Base-by-base conservation (phyloP, 1,140 invertebrate species). In the Danaus plexippus region DNA sequence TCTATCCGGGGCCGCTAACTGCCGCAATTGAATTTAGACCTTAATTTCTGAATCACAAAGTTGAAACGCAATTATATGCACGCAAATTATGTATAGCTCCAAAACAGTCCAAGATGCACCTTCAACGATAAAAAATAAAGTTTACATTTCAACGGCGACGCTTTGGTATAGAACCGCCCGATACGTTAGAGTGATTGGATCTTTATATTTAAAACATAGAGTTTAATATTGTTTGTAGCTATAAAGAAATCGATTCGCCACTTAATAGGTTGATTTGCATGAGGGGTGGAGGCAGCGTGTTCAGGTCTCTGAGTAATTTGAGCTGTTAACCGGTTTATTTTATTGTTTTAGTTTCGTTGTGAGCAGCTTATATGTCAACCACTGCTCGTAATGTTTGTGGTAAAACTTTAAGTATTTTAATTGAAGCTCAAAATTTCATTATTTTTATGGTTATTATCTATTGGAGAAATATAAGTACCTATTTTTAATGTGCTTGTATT, bases 251-350 rank as follows among this genome's bases (percentile, higher is more conserved):
- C 64, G 60, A 63, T 61, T 58, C 50, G 12, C 40, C 43, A 43
- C 59, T 56, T 73, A 70, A 75, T 72, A 66, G 62, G 55, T 64
- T 67, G 54, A 70, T 72, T 70, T 68, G 59, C 63, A 70, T 72
- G 11, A 48, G 22, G 52, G 54, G 62, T 41, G 57, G 54, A 51
- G 61, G 61, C 32, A 15, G 45, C 47, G 47, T 41, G 55, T 32
- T 51, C 22, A 57, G 40, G 43, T 43, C 48, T 42, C n/a, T 50
- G 32, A 50, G 42, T 50, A 50, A 50, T 50, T 11, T 32, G 22
- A 32, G 22, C 7, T 32, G 22, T 32, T 32, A 32, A 32, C 22
- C 22, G 4, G 22, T 32, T 32, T 32, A 32, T 32, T 7, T 32
- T 32, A 32, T 32, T 32, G 22, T 32, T 32, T 32, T 4, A 32